Evolutionary conservation across 2,888 invertebrate genomes (phyloP), one percentile per base, ranked within the genome.

Genomic region (Dicranocentrus wangi): DNA sequence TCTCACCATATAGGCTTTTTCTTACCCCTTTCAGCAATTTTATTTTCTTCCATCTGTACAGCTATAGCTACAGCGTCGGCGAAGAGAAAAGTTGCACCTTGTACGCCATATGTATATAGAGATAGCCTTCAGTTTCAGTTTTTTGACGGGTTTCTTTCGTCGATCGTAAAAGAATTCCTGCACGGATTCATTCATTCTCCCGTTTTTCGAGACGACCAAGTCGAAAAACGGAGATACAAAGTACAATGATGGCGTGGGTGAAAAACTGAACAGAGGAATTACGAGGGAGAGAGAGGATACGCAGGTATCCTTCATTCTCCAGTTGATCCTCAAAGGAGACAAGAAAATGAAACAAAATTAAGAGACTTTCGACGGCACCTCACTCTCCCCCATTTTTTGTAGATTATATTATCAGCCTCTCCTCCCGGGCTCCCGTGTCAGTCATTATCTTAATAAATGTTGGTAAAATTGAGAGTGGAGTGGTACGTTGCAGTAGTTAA

Each of bases 81-180:
- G 32, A 63, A 19, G 13, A 60, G 25, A 63, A 21, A 65, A 32
- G 17, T 32, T 43, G 72, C 60, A 61, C 47, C 53, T 63, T 10
- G 32, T 32, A 32, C n/a, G n/a, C n/a, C n/a, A n/a, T n/a, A n/a
- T 32, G 32, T 10, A 32, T 10, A 32, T 32, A 32, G 32, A 10
- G 10, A 32, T 32, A 32, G 32, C 10, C 10, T 10, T 32, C 13
- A 65, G 10, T 10, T 32, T 7, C 32, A 78, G 63, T 70, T 78
- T 78, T 78, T 78, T 78, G 70, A 78, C 53, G 78, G 61, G 61
- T 78, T 78, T 63, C 51, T 78, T 70, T 61, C 43, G 43, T 70
- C 55, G 78, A 78, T 78, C 78, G 78, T 78, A 78, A 78, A 70
- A 65, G 70, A 55, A 77, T 77, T 77, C 77, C 69, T 69, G 68